Percentiles rank a stretch among this genome's conserved stretches.
Conservation (phyloP, 2,888 invertebrate genomes). For the Leptinotarsa juncta region DNA sequence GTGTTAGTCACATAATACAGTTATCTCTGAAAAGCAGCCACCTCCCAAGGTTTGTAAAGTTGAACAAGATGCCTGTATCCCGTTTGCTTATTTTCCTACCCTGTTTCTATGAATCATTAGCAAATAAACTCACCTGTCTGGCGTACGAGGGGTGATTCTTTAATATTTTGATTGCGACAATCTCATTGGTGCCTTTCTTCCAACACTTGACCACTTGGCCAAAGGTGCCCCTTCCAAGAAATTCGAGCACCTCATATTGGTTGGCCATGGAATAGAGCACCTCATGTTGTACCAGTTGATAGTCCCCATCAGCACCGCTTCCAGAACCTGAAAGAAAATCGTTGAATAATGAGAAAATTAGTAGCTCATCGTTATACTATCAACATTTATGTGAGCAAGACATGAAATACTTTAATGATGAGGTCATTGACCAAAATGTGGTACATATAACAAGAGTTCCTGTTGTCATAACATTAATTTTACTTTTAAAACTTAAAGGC, state of each 20-base stretch:
- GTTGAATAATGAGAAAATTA: neutral
- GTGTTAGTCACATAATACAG: neutral
- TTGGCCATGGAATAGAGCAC: constrained; percentile 96
- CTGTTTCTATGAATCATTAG: no score
- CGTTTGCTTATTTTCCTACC: no score
- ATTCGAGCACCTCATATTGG: constrained; percentile 97
- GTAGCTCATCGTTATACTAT: no score
- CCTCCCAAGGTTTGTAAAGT: neutral
- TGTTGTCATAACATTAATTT: no score
- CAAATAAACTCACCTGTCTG: constrained; percentile 74
- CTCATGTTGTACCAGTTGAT: constrained; percentile 98
- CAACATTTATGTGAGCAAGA: no score
- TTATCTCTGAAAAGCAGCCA: neutral
- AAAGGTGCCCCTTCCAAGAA: constrained; percentile 98
- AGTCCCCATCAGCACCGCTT: constrained; percentile 94
- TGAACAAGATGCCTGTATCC: neutral
- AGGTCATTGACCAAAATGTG: no score
- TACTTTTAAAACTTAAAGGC: no score
- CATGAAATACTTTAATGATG: no score
- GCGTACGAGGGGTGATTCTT: constrained; percentile 99
- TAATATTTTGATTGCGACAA: constrained; percentile 99
- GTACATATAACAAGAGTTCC: no score
- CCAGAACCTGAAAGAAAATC: constrained; percentile 16
- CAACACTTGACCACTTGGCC: constrained; percentile 99
- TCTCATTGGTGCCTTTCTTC: constrained; percentile 99